Base-by-base conservation (phyloP, 1,140 invertebrate genomes). In the Pseudomyrmex dendroicus region DNA sequence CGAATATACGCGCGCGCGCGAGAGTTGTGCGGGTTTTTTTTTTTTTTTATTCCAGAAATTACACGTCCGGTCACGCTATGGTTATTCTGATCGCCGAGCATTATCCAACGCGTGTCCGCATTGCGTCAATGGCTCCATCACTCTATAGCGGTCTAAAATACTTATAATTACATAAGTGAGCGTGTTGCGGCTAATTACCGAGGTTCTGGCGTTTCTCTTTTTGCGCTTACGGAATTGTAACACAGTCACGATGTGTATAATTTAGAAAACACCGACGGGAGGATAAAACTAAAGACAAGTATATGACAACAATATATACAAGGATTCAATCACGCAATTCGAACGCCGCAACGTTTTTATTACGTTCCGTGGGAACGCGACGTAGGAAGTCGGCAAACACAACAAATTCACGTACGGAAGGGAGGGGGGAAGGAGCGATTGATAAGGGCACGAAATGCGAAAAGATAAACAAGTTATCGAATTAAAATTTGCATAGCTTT, bases 61-160 rank as follows among this genome's bases (percentile, higher is more conserved):
- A 88, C 68, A 52, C 78, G 82, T 85, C 84, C 84, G 68, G 83
- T 88, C 86, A 88, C 86, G 86, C 86, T 82, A 87, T 70, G 61
- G 59, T 86, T 70, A 63, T 48, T 73, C 84, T 35, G 78, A 83
- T 86, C 82, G 62, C 44, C 61, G 67, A 78, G 66, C 82, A 84
- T 82, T 76, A 82, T 82, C 73, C 82, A 66, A 88, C 86, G 64
- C 73, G 73, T 87, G 84, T 86, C 84, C 82, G 84, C 64, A 77
- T 87, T 87, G 76, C 86, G 74, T 88, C 85, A 82, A 88, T 82
- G 76, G 82, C 76, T 87, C 84, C 74, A 78, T 77, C 85, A 59
- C 22, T 84, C 52, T 17, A 12, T 22, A 66, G 48, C 82, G 35
- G 22, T 25, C 62, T 76, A 61, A 70, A 74, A 86, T 88, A 50